Evolutionary conservation across 2,113 vertebrate genomes (phyloP).

Genomic region (Heterotilapia buettikoferi): DNA sequence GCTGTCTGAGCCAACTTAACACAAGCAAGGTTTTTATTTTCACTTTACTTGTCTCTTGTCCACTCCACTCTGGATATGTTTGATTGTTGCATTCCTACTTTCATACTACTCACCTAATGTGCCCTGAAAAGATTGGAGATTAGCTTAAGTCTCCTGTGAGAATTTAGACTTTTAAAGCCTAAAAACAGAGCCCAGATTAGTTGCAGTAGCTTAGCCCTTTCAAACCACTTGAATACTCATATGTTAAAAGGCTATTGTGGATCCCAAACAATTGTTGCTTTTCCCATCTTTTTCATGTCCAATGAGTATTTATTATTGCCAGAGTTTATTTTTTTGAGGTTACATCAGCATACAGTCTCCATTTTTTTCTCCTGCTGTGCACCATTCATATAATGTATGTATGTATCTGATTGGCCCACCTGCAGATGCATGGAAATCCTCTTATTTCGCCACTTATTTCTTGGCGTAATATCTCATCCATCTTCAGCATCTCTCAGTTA

Average conservation of each 20-base stretch:
- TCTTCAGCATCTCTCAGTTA: conserved; percentile 6
- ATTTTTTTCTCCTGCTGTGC: neutral
- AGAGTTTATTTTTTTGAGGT: neutral
- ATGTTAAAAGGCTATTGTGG: neutral
- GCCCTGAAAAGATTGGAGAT: neutral
- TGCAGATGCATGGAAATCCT: neutral
- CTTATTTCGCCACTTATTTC: neutral
- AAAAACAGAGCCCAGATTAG: neutral
- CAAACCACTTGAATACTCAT: neutral
- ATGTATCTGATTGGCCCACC: neutral
- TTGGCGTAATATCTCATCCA: neutral
- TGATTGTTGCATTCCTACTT: neutral
- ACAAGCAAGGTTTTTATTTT: neutral
- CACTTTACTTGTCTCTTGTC: neutral
- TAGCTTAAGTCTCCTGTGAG: neutral
- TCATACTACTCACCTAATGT: neutral
- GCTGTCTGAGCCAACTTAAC: neutral
- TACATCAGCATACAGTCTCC: neutral
- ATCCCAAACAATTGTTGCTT: neutral
- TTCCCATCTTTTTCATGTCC: neutral
- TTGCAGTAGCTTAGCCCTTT: neutral
- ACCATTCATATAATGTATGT: neutral
- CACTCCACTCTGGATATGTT: neutral
- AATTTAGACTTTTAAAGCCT: neutral
- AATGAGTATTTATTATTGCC: neutral